phyloP scores from a whole-genome alignment of 2,888 invertebrate genomes.

The Meandrusa payeni region DNA sequence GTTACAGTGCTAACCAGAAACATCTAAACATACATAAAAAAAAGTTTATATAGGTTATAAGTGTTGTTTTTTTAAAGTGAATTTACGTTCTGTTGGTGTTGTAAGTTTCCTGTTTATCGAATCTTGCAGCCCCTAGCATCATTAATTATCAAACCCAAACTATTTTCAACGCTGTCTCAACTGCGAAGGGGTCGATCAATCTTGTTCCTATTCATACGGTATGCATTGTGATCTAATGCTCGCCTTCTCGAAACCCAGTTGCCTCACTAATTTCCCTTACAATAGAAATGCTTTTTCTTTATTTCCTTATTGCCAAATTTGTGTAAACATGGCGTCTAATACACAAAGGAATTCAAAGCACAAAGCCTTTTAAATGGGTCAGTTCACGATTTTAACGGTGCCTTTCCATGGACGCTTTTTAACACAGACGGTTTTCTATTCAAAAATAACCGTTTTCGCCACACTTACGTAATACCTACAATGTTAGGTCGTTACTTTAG shows the following conservation, averaged over 20 bases:
- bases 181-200: constrained; percentile 8
- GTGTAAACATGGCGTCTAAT: not conserved
- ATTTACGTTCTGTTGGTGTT: not conserved
- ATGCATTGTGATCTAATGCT: constrained; percentile 15
- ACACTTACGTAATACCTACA: too few relatives aligned
- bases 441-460: too few relatives aligned
- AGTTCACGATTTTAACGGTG: not conserved
- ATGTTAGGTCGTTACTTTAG: too few relatives aligned
- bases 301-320: not conserved
- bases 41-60: too few relatives aligned
- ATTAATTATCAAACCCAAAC: constrained; percentile 8
- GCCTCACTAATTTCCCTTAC: not conserved
- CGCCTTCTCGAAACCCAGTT: not conserved
- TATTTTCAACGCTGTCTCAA: constrained; percentile 13
- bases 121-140: constrained; percentile 2
- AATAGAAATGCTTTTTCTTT: not conserved
- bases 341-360: not conserved
- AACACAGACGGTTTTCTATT: too few relatives aligned
- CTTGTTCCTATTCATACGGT: constrained; percentile 12
- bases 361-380: not conserved
- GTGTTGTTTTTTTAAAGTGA: too few relatives aligned
- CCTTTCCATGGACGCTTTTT: too few relatives aligned
- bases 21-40: too few relatives aligned
- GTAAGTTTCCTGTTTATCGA: constrained; percentile 3
- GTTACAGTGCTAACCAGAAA: too few relatives aligned